These are phyloP conservation scores for Paralichthys olivaceus DNA, from an alignment of 2,113 vertebrate genomes.

Conservation along the genomic window DNA sequence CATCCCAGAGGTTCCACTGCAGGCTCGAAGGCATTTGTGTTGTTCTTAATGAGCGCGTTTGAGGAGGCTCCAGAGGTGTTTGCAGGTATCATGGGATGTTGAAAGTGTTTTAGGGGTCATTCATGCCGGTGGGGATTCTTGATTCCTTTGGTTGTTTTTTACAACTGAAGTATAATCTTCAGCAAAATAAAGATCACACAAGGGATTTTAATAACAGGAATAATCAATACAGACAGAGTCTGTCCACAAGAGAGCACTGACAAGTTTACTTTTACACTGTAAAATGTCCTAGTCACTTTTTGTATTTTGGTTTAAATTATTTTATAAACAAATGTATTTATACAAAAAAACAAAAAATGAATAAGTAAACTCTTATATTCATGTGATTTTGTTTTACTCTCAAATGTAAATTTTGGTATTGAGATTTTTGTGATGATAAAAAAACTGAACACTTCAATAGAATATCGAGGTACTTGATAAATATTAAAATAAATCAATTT, in stretches of 20 bases:
- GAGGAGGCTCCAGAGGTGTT: neutral
- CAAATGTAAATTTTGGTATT: neutral
- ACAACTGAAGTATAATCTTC: neutral
- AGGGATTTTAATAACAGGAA: too few relatives aligned
- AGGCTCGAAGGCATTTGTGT: neutral
- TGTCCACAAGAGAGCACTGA: conserved; percentile 26
- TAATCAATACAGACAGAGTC: neutral
- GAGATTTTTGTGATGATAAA: too few relatives aligned
- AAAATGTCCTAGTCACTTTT: neutral
- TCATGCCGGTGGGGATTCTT: neutral
- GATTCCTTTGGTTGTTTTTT: neutral
- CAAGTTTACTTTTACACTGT: neutral
- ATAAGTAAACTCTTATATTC: too few relatives aligned
- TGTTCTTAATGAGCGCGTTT: neutral
- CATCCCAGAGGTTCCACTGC: neutral
- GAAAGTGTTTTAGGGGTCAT: neutral
- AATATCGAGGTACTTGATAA: too few relatives aligned
- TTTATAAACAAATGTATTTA: too few relatives aligned
- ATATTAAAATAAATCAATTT: too few relatives aligned
- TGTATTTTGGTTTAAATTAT: neutral
- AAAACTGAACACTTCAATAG: too few relatives aligned
- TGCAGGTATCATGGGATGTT: neutral
- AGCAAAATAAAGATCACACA: neutral
- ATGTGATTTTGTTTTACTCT: neutral
- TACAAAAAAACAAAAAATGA: too few relatives aligned